These are phyloP conservation scores for Callimorpha dominula DNA, from an alignment of 2,888 invertebrate species.

Conservation along the genomic window DNA sequence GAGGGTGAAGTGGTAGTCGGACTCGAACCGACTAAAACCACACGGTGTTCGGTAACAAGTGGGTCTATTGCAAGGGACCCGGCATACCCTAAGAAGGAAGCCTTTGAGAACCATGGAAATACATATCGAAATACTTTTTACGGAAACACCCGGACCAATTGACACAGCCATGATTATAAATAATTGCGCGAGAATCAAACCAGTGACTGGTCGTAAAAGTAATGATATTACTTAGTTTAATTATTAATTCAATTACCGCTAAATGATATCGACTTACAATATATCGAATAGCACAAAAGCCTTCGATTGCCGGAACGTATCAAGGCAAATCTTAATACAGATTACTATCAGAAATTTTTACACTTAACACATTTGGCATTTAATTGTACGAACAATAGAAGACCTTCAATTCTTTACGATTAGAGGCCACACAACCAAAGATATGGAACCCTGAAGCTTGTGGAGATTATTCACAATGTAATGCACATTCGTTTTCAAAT, in stretches of 20 bases:
- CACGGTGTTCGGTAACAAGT: too few species aligned
- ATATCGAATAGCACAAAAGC: conserved; percentile 10
- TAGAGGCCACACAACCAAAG: neutral
- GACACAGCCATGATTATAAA: too few species aligned
- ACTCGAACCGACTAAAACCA: too few species aligned
- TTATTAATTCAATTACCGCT: neutral
- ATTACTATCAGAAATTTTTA: conserved; percentile 34
- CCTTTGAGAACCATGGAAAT: too few species aligned
- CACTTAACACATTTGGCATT: conserved; percentile 44
- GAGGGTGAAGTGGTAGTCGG: too few species aligned
- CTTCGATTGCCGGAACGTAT: conserved; percentile 29
- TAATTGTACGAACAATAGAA: conserved; percentile 19
- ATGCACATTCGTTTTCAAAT: too few species aligned
- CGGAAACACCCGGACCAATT: too few species aligned
- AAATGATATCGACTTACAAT: neutral
- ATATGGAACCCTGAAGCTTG: neutral
- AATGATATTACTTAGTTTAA: neutral
- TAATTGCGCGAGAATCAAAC: too few species aligned
- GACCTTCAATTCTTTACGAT: neutral
- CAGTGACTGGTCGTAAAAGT: too few species aligned
- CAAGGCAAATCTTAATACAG: conserved; percentile 24
- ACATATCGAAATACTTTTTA: too few species aligned
- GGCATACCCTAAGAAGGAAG: too few species aligned
- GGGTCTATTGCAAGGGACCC: too few species aligned
- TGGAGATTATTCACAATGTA: neutral